Percentiles rank a stretch among this genome's conserved stretches.
Conservation (phyloP, 1,140 invertebrate species). For the Drosophila lacteicornis region DNA sequence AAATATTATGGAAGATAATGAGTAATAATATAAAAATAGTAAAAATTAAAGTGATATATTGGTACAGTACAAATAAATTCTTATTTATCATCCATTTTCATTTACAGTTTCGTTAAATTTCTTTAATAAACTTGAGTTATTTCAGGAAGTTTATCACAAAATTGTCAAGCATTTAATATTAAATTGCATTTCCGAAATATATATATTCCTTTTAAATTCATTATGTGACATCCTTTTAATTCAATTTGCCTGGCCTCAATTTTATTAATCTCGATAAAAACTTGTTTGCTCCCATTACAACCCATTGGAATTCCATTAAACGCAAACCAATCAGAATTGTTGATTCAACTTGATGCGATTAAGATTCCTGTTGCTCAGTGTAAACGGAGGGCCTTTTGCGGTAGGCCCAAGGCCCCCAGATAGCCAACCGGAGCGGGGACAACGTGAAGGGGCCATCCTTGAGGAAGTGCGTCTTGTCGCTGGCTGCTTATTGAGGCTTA, state of each 20-base stretch:
- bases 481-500: conserved; percentile 82
- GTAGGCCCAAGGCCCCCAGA: conserved; percentile 33
- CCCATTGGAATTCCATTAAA: conserved; percentile 35
- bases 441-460: conserved; percentile 7
- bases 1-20: no score
- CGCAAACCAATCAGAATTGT: conserved; percentile 39
- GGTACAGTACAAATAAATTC: no score
- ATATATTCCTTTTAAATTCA: not conserved
- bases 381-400: conserved; percentile 52
- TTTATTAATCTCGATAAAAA: conserved; percentile 13
- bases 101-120: no score
- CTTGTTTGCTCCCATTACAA: conserved; percentile 8
- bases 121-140: no score
- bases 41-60: no score
- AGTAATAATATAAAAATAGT: no score
- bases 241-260: conserved; percentile 4
- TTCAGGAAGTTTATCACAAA: no score
- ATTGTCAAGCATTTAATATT: not conserved
- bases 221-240: not conserved
- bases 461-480: conserved; percentile 82
- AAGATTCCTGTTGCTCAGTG: conserved; percentile 60
- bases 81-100: no score
- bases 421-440: conserved; percentile 55
- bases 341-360: conserved; percentile 45
- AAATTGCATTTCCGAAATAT: not conserved